Percentiles rank a stretch among this genome's conserved stretches.
These are phyloP conservation scores for Coleophora flavipennella DNA, from an alignment of 2,888 invertebrate genomes.

Conservation along the genomic window DNA sequence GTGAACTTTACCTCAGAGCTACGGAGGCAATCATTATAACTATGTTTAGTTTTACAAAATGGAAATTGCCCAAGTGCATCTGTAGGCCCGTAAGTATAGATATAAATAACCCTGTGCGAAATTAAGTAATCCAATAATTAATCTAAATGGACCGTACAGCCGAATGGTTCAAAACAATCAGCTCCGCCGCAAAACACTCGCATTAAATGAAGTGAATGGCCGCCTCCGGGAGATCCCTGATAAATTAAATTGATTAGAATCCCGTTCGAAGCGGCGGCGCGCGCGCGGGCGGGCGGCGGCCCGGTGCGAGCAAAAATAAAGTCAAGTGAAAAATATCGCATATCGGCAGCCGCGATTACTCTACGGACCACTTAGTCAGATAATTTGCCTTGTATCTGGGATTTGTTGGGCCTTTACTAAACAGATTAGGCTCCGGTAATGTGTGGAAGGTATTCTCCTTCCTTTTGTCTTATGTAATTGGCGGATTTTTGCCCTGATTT, in stretches of 20 bases:
- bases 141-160: slow-evolving; percentile 72
- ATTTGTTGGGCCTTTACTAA: not conserved
- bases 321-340: slow-evolving; percentile 60
- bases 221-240: slow-evolving; percentile 69
- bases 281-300: slow-evolving; percentile 37
- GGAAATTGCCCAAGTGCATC: not conserved
- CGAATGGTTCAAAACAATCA: slow-evolving; percentile 73
- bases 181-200: slow-evolving; percentile 71
- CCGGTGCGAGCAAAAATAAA: slow-evolving; percentile 65
- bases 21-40: too few species aligned
- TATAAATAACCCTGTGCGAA: slow-evolving; percentile 50
- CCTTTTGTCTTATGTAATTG: too few species aligned
- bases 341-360: slow-evolving; percentile 36
- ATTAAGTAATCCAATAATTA: slow-evolving; percentile 73
- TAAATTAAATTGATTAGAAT: slow-evolving; percentile 74
- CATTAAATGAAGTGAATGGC: slow-evolving; percentile 73
- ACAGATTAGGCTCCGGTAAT: too few species aligned
- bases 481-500: too few species aligned
- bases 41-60: too few species aligned
- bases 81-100: slow-evolving; percentile 26
- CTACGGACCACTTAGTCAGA: slow-evolving; percentile 30
- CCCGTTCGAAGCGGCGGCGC: slow-evolving; percentile 48
- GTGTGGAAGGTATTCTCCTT: too few species aligned
- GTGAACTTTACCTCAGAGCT: too few species aligned
- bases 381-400: slow-evolving; percentile 25